Percentiles rank a stretch among this genome's conserved stretches.
These are phyloP conservation scores for Prunella himalayana DNA, from an alignment of 2,113 vertebrate genomes.

Conservation along the genomic window DNA sequence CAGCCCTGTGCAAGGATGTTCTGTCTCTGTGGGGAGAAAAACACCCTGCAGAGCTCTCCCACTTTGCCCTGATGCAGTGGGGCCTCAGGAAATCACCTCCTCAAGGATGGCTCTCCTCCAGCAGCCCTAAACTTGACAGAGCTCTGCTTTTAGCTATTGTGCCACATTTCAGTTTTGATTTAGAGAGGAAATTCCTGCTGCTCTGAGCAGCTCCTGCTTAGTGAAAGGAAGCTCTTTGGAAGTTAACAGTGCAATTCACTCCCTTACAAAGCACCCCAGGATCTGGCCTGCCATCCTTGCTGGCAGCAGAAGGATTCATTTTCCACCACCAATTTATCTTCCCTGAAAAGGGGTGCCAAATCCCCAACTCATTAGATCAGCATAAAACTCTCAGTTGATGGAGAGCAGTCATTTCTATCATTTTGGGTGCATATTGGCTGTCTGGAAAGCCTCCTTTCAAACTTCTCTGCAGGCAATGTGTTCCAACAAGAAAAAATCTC, in stretches of 20 bases:
- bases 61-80: rapidly evolving
- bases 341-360: not conserved
- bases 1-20: not conserved
- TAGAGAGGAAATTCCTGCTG: not conserved
- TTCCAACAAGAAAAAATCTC: not conserved
- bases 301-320: not conserved
- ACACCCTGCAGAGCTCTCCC: not conserved
- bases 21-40: not conserved
- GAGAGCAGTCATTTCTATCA: not conserved
- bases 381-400: not conserved
- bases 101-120: not conserved
- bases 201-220: not conserved
- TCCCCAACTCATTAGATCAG: not conserved
- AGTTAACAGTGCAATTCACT: not conserved
- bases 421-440: rapidly evolving
- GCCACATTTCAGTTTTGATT: not conserved
- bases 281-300: not conserved
- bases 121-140: not conserved
- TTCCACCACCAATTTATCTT: not conserved
- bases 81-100: not conserved
- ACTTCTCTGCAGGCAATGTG: not conserved
- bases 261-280: not conserved
- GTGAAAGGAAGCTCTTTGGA: not conserved
- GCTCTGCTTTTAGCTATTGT: not conserved
- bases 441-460: not conserved